Conservation (phyloP, 37 sponge, comb jelly and placozoan genomes). For the Mnemiopsis leidyi region DNA sequence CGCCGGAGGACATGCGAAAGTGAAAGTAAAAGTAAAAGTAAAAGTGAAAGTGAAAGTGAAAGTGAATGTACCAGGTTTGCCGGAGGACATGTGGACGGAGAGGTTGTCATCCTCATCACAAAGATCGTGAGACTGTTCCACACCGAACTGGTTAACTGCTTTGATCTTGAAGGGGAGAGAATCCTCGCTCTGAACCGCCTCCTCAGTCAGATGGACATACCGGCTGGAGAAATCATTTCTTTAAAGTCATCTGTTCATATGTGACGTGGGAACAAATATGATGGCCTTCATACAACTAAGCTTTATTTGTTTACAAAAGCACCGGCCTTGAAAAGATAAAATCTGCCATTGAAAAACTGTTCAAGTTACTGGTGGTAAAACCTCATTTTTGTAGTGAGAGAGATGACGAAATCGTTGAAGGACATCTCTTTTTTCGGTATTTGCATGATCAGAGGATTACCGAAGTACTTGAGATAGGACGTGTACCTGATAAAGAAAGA, state of each 20-base stretch:
- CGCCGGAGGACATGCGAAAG: no score
- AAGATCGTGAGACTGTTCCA: constrained; percentile 38
- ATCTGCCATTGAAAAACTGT: no score
- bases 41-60: no score
- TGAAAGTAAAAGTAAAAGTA: no score
- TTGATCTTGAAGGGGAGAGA: constrained; percentile 16
- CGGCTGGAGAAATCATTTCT: neutral
- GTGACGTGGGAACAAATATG: no score
- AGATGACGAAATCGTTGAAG: constrained; percentile 33
- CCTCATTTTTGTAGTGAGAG: constrained; percentile 15
- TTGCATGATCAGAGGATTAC: constrained; percentile 49
- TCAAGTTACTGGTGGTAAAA: no score
- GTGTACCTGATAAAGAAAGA: constrained; percentile 7
- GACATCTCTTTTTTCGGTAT: neutral
- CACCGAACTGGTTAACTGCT: constrained; percentile 63
- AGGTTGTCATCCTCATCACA: constrained; percentile 57
- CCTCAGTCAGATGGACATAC: constrained; percentile 26
- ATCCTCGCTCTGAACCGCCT: neutral
- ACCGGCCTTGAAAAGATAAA: no score
- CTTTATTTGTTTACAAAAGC: no score
- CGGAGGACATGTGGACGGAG: constrained; percentile 13
- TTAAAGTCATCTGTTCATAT: no score
- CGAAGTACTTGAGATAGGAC: constrained; percentile 43
- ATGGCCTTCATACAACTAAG: no score
- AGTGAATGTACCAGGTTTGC: constrained; percentile 19